Conservation (phyloP, 2,888 invertebrate species). For the Leptinotarsa tumamoca region DNA sequence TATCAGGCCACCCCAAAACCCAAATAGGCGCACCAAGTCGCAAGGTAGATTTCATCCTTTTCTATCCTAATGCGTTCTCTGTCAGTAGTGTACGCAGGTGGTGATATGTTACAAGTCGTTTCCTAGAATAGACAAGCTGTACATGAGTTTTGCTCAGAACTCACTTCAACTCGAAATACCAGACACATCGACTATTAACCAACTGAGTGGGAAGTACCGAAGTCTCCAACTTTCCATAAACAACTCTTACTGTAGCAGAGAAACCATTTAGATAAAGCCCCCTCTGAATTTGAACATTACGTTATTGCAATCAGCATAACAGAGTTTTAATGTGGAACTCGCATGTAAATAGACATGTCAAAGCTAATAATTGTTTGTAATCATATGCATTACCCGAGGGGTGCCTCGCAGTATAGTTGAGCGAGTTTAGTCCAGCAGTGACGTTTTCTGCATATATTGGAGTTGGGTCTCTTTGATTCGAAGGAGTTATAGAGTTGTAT, state of each 20-base stretch:
- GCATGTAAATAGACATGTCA: constrained; percentile 53
- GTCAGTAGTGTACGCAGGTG: too few relatives aligned
- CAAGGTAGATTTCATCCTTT: too few relatives aligned
- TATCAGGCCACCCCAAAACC: too few relatives aligned
- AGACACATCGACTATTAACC: neutral
- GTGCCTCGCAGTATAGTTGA: constrained; percentile 51
- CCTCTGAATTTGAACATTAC: constrained; percentile 15
- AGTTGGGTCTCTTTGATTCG: neutral
- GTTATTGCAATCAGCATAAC: constrained; percentile 24
- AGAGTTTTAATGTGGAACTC: constrained; percentile 38
- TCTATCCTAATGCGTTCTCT: too few relatives aligned
- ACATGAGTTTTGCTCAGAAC: too few relatives aligned
- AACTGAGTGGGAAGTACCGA: neutral
- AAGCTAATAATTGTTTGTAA: constrained; percentile 55
- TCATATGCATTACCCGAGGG: constrained; percentile 53
- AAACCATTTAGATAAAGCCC: neutral
- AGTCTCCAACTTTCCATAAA: constrained; percentile 4
- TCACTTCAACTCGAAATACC: neutral
- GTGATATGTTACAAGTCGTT: too few relatives aligned
- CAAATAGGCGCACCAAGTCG: too few relatives aligned
- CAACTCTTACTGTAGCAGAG: neutral
- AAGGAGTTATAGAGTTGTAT: neutral
- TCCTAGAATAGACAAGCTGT: too few relatives aligned
- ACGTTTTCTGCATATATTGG: constrained; percentile 3
- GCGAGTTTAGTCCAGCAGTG: constrained; percentile 31